A percentile compares a stretch with the other conserved stretches of the same genome.
Conservation (phyloP, 2,797 vertebrate genomes). For the Geotrypetes seraphini region DNA sequence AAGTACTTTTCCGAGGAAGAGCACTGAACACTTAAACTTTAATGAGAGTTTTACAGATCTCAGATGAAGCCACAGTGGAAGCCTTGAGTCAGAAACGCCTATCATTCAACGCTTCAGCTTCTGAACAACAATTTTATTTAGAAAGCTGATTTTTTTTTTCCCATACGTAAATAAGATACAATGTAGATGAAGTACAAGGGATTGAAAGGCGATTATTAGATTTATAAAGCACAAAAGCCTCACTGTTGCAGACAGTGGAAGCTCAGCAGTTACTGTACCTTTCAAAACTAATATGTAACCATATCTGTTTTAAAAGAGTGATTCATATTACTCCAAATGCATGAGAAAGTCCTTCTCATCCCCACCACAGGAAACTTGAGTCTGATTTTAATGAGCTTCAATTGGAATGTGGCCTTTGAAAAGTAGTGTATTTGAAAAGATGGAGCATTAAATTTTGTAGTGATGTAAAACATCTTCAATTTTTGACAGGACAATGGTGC, state of each 20-base stretch:
- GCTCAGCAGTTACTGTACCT: slow-evolving; percentile 84
- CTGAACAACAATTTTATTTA: slow-evolving; percentile 63
- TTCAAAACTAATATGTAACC: slow-evolving; percentile 97
- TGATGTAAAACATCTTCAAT: slow-evolving; percentile 94
- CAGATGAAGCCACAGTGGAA: slow-evolving; percentile 38
- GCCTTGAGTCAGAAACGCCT: slow-evolving; percentile 35
- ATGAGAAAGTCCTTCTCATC: slow-evolving; percentile 89
- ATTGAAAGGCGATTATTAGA: slow-evolving; percentile 79
- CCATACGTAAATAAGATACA: slow-evolving; percentile 62
- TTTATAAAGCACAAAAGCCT: slow-evolving; percentile 74
- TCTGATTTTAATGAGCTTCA: slow-evolving; percentile 87
- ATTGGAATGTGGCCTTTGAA: slow-evolving; percentile 92
- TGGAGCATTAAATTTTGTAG: slow-evolving; percentile 88
- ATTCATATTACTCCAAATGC: slow-evolving; percentile 95
- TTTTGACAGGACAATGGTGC: slow-evolving; percentile 88
- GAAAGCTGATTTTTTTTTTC: slow-evolving; percentile 62
- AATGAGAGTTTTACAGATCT: slow-evolving; percentile 33
- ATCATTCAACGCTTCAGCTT: slow-evolving; percentile 49
- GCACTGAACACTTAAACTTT: slow-evolving; percentile 11
- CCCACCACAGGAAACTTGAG: slow-evolving; percentile 84
- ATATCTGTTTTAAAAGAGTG: slow-evolving; percentile 98
- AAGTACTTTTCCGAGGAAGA: not conserved
- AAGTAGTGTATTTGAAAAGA: slow-evolving; percentile 84
- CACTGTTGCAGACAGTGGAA: slow-evolving; percentile 75
- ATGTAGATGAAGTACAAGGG: slow-evolving; percentile 57